phyloP scores from a whole-genome alignment of 2,888 invertebrate species.

The Trissolcus brochymenae region DNA sequence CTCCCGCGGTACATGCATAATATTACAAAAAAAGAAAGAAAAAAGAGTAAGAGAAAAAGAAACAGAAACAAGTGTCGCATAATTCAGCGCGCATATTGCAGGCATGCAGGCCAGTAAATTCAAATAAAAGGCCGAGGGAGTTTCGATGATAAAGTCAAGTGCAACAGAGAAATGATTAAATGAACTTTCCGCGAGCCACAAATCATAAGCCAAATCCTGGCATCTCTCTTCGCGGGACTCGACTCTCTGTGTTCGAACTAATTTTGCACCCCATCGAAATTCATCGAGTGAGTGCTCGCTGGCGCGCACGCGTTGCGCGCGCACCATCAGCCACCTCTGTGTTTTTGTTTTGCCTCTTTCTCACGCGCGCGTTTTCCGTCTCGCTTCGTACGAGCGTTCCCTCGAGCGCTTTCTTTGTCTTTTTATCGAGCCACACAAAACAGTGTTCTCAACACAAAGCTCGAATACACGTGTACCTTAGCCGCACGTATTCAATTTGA shows the following conservation, averaged over 20 bases:
- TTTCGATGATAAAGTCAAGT: constrained; percentile 47
- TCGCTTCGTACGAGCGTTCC: constrained; percentile 20
- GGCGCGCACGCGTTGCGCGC: constrained; percentile 72
- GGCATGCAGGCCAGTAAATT: constrained; percentile 32
- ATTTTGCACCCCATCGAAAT: constrained; percentile 60
- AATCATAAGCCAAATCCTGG: constrained; percentile 54
- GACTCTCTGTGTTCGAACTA: constrained; percentile 52
- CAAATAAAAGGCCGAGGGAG: constrained; percentile 39
- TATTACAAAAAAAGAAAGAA: neutral
- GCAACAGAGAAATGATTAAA: constrained; percentile 48
- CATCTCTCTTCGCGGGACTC: constrained; percentile 39
- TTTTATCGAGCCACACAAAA: constrained; percentile 52
- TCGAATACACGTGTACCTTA: constrained; percentile 57
- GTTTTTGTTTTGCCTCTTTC: constrained; percentile 43
- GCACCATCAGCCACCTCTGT: constrained; percentile 27
- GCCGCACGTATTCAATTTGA: constrained; percentile 54
- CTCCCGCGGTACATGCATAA: neutral
- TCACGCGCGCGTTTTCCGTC: constrained; percentile 36
- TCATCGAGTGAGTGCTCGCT: constrained; percentile 59
- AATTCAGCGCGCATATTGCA: constrained; percentile 36
- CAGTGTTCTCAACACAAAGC: constrained; percentile 56
- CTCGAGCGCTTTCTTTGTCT: constrained; percentile 34
- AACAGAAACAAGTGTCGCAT: constrained; percentile 19
- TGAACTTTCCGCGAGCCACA: constrained; percentile 51
- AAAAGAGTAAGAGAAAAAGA: too few relatives aligned